Percentiles rank a stretch among this genome's conserved stretches.
These are phyloP conservation scores for Arothron firmamentum DNA, from an alignment of 2,113 vertebrate species.

Conservation along the genomic window DNA sequence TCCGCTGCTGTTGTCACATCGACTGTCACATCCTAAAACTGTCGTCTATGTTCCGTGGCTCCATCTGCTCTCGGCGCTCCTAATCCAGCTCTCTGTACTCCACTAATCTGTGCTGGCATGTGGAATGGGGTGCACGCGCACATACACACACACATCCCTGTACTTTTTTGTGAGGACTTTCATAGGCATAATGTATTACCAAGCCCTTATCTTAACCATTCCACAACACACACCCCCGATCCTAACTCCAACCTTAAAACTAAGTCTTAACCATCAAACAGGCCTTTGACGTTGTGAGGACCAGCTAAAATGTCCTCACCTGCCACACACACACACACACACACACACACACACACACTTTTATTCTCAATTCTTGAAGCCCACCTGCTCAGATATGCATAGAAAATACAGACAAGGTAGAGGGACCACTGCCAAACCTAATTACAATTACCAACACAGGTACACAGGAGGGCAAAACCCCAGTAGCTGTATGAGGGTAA, in stretches of 20 bases:
- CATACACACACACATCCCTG: no score
- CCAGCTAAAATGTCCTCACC: neutral
- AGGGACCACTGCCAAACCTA: conserved; percentile 1
- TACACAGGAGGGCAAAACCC: neutral
- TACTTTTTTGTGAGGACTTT: no score
- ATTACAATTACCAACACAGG: conserved; percentile 23
- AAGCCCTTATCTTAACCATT: no score
- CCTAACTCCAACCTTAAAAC: no score
- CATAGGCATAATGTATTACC: no score
- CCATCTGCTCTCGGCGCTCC: conserved; percentile 50
- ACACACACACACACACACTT: neutral
- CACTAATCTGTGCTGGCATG: conserved; percentile 31
- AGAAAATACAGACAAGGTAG: neutral
- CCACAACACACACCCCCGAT: no score
- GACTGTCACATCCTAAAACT: conserved; percentile 43
- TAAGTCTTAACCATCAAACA: no score
- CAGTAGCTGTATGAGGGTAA: neutral
- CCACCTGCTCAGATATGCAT: neutral
- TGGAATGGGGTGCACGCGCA: neutral
- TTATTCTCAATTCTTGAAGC: neutral
- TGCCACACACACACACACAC: no score
- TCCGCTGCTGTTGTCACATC: conserved; percentile 52
- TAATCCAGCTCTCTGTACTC: conserved; percentile 45
- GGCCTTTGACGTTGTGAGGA: no score
- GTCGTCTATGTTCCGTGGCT: conserved; percentile 49